A percentile compares a stretch with the other conserved stretches of the same genome.
These are phyloP conservation scores for Patella ulyssiponensis DNA, from an alignment of 2,888 invertebrate species.

Conservation along the genomic window DNA sequence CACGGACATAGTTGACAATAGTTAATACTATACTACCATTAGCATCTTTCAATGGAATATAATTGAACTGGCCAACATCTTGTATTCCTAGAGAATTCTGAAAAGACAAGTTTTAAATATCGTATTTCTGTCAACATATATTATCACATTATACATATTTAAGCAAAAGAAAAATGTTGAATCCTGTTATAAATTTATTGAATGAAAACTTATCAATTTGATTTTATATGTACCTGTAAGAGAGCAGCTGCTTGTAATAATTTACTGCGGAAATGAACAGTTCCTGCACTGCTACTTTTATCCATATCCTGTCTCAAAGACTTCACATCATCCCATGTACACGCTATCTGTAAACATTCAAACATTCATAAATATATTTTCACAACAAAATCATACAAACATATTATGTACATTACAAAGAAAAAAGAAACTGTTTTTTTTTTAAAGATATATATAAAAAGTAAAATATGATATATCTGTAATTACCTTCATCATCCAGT, in stretches of 20 bases:
- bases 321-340: conserved; percentile 97
- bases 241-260: conserved; percentile 92
- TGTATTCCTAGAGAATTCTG: conserved; percentile 90
- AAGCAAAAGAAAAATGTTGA: neutral
- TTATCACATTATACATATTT: neutral
- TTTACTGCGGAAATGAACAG: conserved; percentile 90
- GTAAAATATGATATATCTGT: no score
- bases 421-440: neutral
- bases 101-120: conserved; percentile 34
- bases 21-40: conserved; percentile 92
- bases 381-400: neutral
- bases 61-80: conserved; percentile 94
- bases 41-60: conserved; percentile 89
- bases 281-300: conserved; percentile 90
- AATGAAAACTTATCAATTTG: neutral
- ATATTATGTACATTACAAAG: neutral
- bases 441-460: neutral
- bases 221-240: conserved; percentile 78
- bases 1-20: conserved; percentile 82
- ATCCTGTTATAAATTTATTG: neutral
- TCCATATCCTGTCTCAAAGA: conserved; percentile 93
- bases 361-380: neutral
- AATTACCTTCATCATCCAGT: conserved; percentile 95
- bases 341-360: conserved; percentile 80
- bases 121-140: neutral